Percentiles rank a stretch among this genome's conserved stretches.
Evolutionary conservation across 2,888 invertebrate genomes (phyloP).

Genomic region (Drosophila peninsularis): DNA sequence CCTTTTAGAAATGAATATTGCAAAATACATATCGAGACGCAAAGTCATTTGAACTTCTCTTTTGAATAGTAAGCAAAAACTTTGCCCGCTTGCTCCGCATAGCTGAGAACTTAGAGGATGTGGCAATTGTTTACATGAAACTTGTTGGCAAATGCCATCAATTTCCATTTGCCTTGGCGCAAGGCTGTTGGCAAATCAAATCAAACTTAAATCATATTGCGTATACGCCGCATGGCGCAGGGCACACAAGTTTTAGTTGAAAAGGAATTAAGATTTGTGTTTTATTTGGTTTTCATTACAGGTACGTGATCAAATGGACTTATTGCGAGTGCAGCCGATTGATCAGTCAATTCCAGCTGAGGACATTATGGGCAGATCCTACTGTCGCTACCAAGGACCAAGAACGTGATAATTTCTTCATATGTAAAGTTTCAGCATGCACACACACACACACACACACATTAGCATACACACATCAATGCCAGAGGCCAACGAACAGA

Average conservation of each 20-base stretch:
- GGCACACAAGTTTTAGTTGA: constrained; percentile 6
- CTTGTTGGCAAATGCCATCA: constrained; percentile 52
- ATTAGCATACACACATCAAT: constrained; percentile 5
- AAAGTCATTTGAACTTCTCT: constrained; percentile 24
- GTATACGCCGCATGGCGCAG: constrained; percentile 6
- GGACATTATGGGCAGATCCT: constrained; percentile 87
- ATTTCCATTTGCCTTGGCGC: constrained; percentile 46
- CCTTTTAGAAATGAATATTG: constrained; percentile 18
- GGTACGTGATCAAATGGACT: constrained; percentile 87
- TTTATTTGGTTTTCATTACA: constrained; percentile 66
- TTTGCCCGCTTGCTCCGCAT: constrained; percentile 18
- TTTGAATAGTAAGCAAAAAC: constrained; percentile 40
- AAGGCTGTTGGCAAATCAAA: constrained; percentile 14
- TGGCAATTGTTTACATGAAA: constrained; percentile 36
- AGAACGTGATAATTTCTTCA: constrained; percentile 84
- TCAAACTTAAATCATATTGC: constrained; percentile 24
- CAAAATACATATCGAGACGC: constrained; percentile 7
- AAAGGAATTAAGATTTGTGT: constrained; percentile 9
- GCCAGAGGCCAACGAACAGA: constrained; percentile 20
- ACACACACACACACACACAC: constrained; percentile 8
- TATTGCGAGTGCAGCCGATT: constrained; percentile 86
- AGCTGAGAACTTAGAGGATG: constrained; percentile 41
- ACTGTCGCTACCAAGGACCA: constrained; percentile 86
- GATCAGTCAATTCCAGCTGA: constrained; percentile 87
- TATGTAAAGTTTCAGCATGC: constrained; percentile 50